These are phyloP conservation scores for Scrobipalpa atriplicella DNA, from an alignment of 2,888 invertebrate species.

Conservation along the genomic window DNA sequence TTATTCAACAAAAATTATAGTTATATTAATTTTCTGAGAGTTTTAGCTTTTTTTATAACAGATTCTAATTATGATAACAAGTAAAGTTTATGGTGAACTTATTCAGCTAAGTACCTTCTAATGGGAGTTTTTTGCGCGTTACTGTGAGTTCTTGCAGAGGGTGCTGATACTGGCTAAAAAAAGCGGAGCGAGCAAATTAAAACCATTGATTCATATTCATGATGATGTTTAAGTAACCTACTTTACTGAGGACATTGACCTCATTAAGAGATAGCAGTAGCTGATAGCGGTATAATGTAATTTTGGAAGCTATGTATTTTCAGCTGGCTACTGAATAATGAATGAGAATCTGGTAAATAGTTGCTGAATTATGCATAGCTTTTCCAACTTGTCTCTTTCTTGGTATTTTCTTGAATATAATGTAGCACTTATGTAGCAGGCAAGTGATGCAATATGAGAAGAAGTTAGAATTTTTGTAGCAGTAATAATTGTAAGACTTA, in stretches of 20 bases:
- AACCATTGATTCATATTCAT: background rate
- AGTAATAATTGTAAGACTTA: conserved; percentile 28
- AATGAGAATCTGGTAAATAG: background rate
- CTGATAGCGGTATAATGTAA: background rate
- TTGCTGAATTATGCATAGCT: background rate
- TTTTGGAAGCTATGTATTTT: background rate
- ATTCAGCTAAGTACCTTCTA: no score
- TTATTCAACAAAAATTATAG: no score
- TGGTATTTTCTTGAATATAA: no score
- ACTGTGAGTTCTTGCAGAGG: no score
- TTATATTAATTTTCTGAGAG: no score
- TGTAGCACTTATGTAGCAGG: no score
- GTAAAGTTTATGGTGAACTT: no score
- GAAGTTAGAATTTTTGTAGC: conserved; percentile 5
- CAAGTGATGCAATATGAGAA: background rate
- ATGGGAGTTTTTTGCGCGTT: no score
- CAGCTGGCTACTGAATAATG: background rate
- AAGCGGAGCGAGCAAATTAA: no score
- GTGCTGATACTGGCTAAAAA: no score
- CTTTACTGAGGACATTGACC: background rate
- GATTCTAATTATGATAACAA: no score
- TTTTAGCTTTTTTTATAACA: no score
- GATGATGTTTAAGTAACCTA: background rate
- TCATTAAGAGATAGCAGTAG: conserved; percentile 1
- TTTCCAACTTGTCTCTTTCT: background rate